Evolutionary conservation across 2,797 vertebrate genomes (phyloP).

Genomic region (Pangasius larnaudii): DNA sequence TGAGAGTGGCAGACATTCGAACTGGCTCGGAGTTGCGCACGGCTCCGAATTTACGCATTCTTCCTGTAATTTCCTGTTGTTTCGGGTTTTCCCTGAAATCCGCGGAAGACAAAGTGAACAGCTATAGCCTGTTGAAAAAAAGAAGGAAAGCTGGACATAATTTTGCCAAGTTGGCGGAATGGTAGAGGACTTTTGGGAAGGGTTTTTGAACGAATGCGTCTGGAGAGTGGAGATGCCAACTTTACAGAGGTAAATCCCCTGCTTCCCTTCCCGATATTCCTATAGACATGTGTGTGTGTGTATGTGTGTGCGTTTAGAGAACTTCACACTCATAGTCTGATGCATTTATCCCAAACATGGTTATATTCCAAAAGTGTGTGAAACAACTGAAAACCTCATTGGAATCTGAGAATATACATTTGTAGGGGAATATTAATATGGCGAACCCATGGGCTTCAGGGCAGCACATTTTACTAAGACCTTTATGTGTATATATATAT

Average conservation of each 20-base stretch:
- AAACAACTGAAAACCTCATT: background rate
- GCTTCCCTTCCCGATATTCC: background rate
- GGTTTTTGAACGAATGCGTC: conserved; percentile 54
- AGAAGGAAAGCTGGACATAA: conserved; percentile 67
- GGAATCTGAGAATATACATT: background rate
- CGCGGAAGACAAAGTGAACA: conserved; percentile 21
- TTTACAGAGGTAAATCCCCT: conserved; percentile 70
- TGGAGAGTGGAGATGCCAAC: conserved; percentile 60
- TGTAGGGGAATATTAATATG: background rate
- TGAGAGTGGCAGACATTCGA: conserved; percentile 40
- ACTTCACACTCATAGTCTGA: background rate
- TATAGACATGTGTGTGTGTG: background rate
- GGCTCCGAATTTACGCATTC: conserved; percentile 29
- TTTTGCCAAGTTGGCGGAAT: conserved; percentile 65
- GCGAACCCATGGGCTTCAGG: background rate
- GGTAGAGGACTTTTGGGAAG: conserved; percentile 55
- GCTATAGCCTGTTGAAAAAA: conserved; percentile 35
- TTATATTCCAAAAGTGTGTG: background rate
- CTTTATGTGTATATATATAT: no score
- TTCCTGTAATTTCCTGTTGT: conserved; percentile 46
- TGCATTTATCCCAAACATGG: background rate
- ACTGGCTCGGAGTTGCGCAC: conserved; percentile 38
- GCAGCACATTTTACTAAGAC: background rate
- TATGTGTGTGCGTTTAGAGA: background rate
- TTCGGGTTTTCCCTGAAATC: conserved; percentile 36